Conservation (phyloP, 2,113 vertebrate species). For the Thalassoma bifasciatum region DNA sequence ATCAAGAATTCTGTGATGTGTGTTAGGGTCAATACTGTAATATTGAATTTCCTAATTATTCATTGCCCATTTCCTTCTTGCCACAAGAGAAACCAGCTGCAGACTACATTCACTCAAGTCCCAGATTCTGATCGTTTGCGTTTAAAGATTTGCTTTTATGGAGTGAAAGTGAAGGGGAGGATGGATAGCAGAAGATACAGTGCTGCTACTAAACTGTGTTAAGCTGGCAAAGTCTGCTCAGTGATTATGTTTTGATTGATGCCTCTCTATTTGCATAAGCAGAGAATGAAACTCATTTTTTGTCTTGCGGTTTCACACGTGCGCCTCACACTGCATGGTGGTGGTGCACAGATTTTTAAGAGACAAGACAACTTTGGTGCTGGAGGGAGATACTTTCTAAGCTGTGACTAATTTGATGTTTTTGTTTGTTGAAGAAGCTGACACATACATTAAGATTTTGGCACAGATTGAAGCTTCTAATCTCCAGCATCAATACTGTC, state of each 20-base stretch:
- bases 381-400: background rate
- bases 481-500: background rate
- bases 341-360: background rate
- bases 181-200: slow-evolving; percentile 11
- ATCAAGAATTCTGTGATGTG: slow-evolving; percentile 27
- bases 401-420: background rate
- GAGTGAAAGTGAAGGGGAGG: slow-evolving; percentile 23
- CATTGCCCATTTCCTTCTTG: slow-evolving; percentile 55
- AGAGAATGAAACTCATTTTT: background rate
- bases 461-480: background rate
- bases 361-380: background rate
- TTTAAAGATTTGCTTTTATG: slow-evolving; percentile 46
- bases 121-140: slow-evolving; percentile 30
- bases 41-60: slow-evolving; percentile 50
- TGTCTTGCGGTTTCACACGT: background rate
- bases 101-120: slow-evolving; percentile 30
- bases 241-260: slow-evolving; percentile 1
- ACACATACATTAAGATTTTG: background rate
- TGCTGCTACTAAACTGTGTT: background rate
- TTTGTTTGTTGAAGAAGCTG: slow-evolving; percentile 4
- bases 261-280: background rate
- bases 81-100: slow-evolving; percentile 57
- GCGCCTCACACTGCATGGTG: background rate
- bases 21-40: slow-evolving; percentile 47
- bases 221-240: background rate